A percentile compares a stretch with the other conserved stretches of the same genome.
Evolutionary conservation across 1,140 invertebrate species (phyloP).

Genomic region (Zaprionus ghesquierei): DNA sequence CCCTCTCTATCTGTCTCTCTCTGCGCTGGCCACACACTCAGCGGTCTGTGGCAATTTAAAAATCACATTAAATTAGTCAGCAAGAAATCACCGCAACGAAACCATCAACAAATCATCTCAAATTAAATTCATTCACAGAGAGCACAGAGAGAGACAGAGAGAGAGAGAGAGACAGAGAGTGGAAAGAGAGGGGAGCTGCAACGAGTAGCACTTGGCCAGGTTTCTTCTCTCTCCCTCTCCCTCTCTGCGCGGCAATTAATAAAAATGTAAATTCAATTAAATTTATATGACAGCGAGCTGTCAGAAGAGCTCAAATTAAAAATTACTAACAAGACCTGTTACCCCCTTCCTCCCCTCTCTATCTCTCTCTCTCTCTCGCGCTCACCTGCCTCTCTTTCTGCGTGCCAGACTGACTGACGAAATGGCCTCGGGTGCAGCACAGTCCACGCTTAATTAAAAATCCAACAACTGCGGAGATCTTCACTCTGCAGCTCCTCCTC

Average conservation of each 20-base stretch:
- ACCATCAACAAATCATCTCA: constrained; percentile 81
- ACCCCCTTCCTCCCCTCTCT: neutral
- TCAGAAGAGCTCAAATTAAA: constrained; percentile 82
- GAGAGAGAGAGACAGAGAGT: neutral
- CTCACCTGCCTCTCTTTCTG: constrained; percentile 6
- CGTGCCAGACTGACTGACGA: constrained; percentile 51
- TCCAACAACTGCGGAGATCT: constrained; percentile 62
- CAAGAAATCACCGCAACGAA: constrained; percentile 81
- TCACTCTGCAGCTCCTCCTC: neutral
- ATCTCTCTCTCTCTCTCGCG: neutral
- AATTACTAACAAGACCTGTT: constrained; percentile 82
- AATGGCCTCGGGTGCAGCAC: constrained; percentile 52
- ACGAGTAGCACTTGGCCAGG: neutral
- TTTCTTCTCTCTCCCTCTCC: neutral
- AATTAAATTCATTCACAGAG: constrained; percentile 75
- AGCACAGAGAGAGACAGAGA: constrained; percentile 18
- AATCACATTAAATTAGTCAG: constrained; percentile 81
- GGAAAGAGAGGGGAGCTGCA: neutral
- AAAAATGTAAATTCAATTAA: constrained; percentile 83
- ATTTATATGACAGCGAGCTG: constrained; percentile 83
- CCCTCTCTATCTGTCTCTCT: neutral
- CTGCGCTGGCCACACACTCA: constrained; percentile 63
- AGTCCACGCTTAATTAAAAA: constrained; percentile 76
- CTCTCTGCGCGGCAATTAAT: constrained; percentile 66
- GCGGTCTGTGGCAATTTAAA: constrained; percentile 72